Base-by-base conservation (phyloP, 2,888 invertebrate genomes). In the Apomyelois bistriatella region DNA sequence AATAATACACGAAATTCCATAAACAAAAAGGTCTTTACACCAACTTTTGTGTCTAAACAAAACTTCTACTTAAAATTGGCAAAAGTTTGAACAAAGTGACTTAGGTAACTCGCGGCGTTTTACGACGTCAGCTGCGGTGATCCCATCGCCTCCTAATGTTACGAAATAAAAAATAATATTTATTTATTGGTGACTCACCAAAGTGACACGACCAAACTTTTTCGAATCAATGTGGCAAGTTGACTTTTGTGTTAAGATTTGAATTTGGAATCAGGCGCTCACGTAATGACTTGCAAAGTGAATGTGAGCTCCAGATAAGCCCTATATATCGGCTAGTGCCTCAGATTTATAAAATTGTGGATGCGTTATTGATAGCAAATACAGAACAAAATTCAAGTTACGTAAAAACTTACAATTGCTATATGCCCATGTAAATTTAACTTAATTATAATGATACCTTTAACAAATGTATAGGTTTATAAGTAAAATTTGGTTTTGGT, bases 41-140 rank as follows among this genome's bases (percentile, higher is more conserved):
- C 65, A 80, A 82, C 76, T 82, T 82, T 79, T 74, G 72, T 77
- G 66, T 81, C 79, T 78, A 81, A 79, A 78, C 70, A 81, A 81
- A 80, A 81, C 73, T 79, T 78, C 65, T 67, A 70, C 72, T 79
- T 81, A 74, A 82, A 84, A 85, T 85, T 85, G 83, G 74, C 77
- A 77, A 85, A 88, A 87, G 84, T 87, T 88, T 78, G 80, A 82
- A 84, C 81, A 78, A 82, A 86, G 83, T 84, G 85, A 85, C 82
- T 85, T 82, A 74, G 72, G 73, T 72, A 82, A 83, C 78, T 82
- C 74, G 80, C 74, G 74, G 75, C 79, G 74, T 74, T 82, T 82
- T 68, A 70, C 70, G 76, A 75, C 82, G 83, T 76, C 88, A 87
- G 87, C 88, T 87, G 88, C 71, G 79, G 74, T 79, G 82, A 75